Conservation (phyloP, 2,113 vertebrate genomes). For the Anarrhichthys ocellatus region DNA sequence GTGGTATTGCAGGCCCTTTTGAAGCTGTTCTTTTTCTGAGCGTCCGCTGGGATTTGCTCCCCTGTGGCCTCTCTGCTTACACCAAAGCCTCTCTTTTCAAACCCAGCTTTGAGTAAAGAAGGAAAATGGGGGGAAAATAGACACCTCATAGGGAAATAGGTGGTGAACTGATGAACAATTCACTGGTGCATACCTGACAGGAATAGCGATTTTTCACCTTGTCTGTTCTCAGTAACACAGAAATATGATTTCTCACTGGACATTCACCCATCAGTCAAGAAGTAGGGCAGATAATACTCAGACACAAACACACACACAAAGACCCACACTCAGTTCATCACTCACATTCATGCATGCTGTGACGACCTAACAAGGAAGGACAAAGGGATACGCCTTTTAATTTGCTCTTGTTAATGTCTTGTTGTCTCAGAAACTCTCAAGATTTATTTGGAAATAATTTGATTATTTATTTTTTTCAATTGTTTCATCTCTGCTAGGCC, state of each 20-base stretch:
- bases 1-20: conserved; percentile 79
- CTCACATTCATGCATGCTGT: not conserved
- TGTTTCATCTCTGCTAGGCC: not conserved
- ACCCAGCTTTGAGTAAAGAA: conserved; percentile 81
- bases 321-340: conserved; percentile 13
- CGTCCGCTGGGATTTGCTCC: conserved; percentile 81
- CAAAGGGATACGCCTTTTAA: not conserved
- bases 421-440: conserved; percentile 7
- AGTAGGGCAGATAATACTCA: conserved; percentile 50
- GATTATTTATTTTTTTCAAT: not conserved
- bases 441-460: not conserved
- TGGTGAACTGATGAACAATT: conserved; percentile 82
- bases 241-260: conserved; percentile 76
- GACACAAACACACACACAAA: conserved; percentile 1
- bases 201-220: conserved; percentile 81
- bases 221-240: conserved; percentile 68
- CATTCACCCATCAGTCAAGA: conserved; percentile 74
- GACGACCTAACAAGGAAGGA: conserved; percentile 4
- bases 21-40: conserved; percentile 82
- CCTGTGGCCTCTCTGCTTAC: conserved; percentile 81
- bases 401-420: not conserved
- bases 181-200: conserved; percentile 82
- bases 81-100: conserved; percentile 85
- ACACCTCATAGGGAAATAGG: conserved; percentile 81
- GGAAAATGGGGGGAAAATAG: conserved; percentile 57